phyloP scores from a whole-genome alignment of 1,140 invertebrate genomes.

The Drosophila kohkoa region DNA sequence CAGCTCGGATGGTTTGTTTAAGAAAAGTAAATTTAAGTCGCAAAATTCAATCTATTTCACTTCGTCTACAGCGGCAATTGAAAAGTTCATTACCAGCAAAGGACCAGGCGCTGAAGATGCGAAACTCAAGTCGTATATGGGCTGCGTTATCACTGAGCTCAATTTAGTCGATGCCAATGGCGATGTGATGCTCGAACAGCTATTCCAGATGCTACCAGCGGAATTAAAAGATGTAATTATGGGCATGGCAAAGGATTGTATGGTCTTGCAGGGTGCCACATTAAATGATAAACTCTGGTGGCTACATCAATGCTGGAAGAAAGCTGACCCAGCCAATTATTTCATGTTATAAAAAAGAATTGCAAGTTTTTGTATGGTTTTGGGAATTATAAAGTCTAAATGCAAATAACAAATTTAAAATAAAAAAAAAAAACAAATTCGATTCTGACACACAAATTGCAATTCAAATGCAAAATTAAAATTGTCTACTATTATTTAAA shows the following conservation, averaged over 20 bases:
- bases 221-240: conserved; percentile 56
- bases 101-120: conserved; percentile 74
- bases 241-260: conserved; percentile 67
- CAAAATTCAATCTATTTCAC: too few relatives aligned
- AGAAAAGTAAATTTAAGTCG: neutral
- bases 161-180: conserved; percentile 77
- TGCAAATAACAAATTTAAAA: too few relatives aligned
- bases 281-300: conserved; percentile 79
- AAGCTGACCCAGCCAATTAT: conserved; percentile 72
- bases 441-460: too few relatives aligned
- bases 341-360: conserved; percentile 43
- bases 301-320: conserved; percentile 83
- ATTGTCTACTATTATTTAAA: too few relatives aligned
- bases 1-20: conserved; percentile 5
- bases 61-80: conserved; percentile 62
- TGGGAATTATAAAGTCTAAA: too few relatives aligned
- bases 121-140: conserved; percentile 77
- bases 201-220: conserved; percentile 56
- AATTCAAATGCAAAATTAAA: neutral
- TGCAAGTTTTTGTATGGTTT: too few relatives aligned
- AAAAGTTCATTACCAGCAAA: conserved; percentile 70
- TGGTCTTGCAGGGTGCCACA: conserved; percentile 72
- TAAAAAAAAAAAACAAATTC: too few relatives aligned
- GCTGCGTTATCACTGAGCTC: conserved; percentile 75
- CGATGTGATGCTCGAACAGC: conserved; percentile 73